Percentiles rank a stretch among this genome's conserved stretches.
These are phyloP conservation scores for Catharus minimus DNA, from an alignment of 2,113 vertebrate species.

Conservation along the genomic window DNA sequence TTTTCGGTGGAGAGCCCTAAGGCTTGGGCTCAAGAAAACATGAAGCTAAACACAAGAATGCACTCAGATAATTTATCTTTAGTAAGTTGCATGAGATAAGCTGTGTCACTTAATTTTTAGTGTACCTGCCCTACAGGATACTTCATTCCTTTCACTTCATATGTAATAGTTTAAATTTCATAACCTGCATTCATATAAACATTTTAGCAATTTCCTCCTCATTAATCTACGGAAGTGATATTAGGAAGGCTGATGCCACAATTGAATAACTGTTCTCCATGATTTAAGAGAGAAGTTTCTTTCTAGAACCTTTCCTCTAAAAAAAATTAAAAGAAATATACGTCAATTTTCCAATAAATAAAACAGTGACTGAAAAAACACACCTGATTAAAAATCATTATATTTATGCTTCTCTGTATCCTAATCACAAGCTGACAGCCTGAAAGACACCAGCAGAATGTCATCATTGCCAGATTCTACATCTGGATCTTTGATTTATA, in stretches of 20 bases:
- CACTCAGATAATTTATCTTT: background rate
- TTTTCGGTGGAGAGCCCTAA: background rate
- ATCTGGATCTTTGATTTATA: slow-evolving; percentile 37
- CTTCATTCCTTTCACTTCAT: background rate
- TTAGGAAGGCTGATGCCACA: background rate
- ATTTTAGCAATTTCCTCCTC: background rate
- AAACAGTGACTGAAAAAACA: background rate
- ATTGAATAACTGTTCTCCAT: background rate
- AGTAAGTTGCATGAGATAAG: background rate
- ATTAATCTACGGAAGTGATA: background rate
- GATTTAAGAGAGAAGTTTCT: background rate
- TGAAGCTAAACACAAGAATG: background rate
- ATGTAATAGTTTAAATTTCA: background rate
- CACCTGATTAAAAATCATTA: accelerated
- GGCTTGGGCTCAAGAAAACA: background rate
- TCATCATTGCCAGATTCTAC: background rate
- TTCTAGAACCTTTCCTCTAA: background rate
- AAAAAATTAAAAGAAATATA: background rate
- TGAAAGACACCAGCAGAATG: background rate
- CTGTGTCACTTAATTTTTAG: background rate
- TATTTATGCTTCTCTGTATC: background rate
- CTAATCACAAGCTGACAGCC: accelerated
- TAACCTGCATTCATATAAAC: background rate
- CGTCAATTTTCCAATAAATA: background rate
- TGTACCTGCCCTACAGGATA: background rate